Base-by-base conservation (phyloP, 2,888 invertebrate species). In the Platerodrilus igneus region DNA sequence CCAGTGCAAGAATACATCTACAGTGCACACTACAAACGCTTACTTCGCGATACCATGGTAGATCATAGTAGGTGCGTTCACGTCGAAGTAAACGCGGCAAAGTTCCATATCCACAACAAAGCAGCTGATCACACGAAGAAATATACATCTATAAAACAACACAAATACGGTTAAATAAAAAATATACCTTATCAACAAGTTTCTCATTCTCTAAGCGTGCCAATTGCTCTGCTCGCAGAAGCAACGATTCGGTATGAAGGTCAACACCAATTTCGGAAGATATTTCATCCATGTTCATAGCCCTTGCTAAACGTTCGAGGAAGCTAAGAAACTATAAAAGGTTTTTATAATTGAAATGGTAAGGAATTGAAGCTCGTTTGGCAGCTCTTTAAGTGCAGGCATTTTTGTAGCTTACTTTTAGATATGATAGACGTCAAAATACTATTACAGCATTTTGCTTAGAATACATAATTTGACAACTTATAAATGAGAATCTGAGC, bases 191-290 rank as follows among this genome's bases (percentile, higher is more conserved):
- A 69, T 88, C 88, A 9, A 84, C 85, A 41, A 89, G 74, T 65
- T 86, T 83, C 66, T 88, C 88, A 58, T 81, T 83, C 69, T 90
- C 89, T 31, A 86, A 72, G 55, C 84, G 74, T 15, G 85, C 77
- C 41, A 90, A 72, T 63, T 92, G 90, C 64, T 93, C 89, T 2
- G 89, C 89, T 23, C 92, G 77, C 43, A 89, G 81, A 37, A 92
- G 69, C 42, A 94, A 73, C 29, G 87, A 85, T 59, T 93, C 92
- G 0, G 88, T 83, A 59, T 85, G 85, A 59, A 88, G 74, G 62
- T 89, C 88, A 41, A 87, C 75, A 5, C 87, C 88, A 47, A 86
- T 74, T 64, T 89, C 88, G 56, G 81, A 77, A 15, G 85, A 82
- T 56, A 89, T 78, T 66, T 86, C 84, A 59, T 89, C 87, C 79